Evolutionary conservation across 2,797 vertebrate genomes (phyloP), one percentile per base, ranked within the genome.

Genomic region (Euphonia xanthogaster): DNA sequence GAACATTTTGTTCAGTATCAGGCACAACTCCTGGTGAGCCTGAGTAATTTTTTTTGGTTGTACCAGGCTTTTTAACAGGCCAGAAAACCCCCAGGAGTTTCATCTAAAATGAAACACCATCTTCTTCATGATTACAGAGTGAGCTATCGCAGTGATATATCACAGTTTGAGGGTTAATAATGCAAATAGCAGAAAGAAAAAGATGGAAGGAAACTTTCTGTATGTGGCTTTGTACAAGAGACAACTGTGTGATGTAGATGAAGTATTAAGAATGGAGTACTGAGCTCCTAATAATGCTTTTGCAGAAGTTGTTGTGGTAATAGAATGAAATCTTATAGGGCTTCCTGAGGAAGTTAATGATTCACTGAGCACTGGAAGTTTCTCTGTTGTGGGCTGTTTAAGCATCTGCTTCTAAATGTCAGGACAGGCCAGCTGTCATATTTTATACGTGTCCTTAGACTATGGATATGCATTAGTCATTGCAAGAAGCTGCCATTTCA

Each of bases 331-430:
- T 77, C 12, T 44, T 48, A 9, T 7, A 73, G 30, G 51, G 1
- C 17, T 87, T 94, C 53, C 67, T 42, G 57, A 80, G 39, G 45
- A 85, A 37, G 35, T 55, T 53, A 85, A 70, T 55, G 30, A 76
- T 82, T 86, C 47, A 61, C 42, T 71, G 39, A 82, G 25, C 30
- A 25, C 25, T 77, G 79, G 50, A 83, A 86, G 21, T 81, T 93
- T 81, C 79, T 55, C 11, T 84, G 8, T 61, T 91, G 76, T 58
- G 58, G 28, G 47, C 13, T 90, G 65, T 66, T 86, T 44, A 70
- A 86, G 51, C 54, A 81, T 73, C 70, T 90, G 53, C n/a, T 93
- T 94, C 62, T 83, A 88, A 95, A 93, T 86, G 44, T 93, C 92
- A 94, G 70, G 70, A 77, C 57, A 90, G 68, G 50, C 57, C 45